These are phyloP conservation scores for Crambe crambe DNA, from an alignment of 37 sponge, comb jelly and placozoan species.

Conservation along the genomic window DNA sequence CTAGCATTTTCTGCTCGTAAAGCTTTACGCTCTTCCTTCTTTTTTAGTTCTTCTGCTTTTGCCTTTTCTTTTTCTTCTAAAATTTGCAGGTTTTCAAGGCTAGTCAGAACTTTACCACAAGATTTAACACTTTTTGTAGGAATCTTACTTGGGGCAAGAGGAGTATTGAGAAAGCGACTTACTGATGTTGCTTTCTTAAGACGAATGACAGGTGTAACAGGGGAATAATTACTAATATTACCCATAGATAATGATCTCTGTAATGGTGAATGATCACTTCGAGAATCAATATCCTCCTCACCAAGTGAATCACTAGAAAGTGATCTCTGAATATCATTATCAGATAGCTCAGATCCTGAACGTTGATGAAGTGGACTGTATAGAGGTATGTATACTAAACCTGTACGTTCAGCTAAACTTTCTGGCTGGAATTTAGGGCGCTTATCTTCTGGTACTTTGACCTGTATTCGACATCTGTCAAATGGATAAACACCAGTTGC, in stretches of 20 bases:
- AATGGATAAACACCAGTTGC: conserved; percentile 55
- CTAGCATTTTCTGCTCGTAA: background rate
- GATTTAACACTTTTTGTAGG: background rate
- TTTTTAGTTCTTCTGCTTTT: conserved; percentile 14
- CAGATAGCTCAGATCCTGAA: no score
- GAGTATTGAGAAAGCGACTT: background rate
- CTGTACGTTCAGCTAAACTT: background rate
- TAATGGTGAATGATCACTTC: no score
- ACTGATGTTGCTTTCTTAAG: background rate
- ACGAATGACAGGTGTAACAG: background rate
- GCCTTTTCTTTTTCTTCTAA: conserved; percentile 20
- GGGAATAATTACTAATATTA: no score
- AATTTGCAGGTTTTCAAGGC: background rate
- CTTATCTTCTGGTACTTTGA: background rate
- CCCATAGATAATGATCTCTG: background rate
- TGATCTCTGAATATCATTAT: no score
- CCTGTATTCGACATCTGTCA: no score
- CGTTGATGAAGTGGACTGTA: no score
- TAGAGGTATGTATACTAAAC: background rate
- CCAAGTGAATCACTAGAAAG: no score
- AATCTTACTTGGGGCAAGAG: background rate
- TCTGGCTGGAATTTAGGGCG: background rate
- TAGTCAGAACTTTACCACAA: conserved; percentile 31
- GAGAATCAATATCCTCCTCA: no score
- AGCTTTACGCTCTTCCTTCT: conserved; percentile 7